A percentile compares a stretch with the other conserved stretches of the same genome.
Conservation (phyloP, 2,797 vertebrate genomes). For the Enteromius fasciolatus region DNA sequence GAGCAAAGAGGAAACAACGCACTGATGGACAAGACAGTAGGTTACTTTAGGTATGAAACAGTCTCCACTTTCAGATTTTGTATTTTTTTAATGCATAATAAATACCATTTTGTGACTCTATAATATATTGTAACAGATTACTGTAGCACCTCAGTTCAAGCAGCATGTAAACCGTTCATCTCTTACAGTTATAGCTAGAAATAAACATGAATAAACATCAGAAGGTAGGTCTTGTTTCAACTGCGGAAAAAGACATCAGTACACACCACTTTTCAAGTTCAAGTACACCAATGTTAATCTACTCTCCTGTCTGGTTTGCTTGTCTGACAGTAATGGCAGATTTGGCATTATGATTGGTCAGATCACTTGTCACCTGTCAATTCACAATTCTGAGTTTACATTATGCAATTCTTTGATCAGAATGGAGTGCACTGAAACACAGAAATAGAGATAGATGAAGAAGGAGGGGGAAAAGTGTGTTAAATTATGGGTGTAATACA, state of each 20-base stretch:
- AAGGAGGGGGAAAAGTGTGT: constrained; percentile 9
- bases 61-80: background rate
- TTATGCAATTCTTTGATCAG: background rate
- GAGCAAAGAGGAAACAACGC: background rate
- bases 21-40: background rate
- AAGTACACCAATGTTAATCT: background rate
- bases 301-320: background rate
- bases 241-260: too few species aligned
- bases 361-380: background rate
- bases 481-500: constrained; percentile 31
- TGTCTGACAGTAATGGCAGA: background rate
- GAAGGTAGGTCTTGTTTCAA: background rate
- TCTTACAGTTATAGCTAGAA: background rate
- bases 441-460: constrained; percentile 15
- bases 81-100: background rate
- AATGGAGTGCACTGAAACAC: background rate
- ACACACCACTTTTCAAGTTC: background rate
- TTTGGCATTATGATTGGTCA: background rate
- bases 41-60: background rate
- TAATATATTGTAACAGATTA: background rate
- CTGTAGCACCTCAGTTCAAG: background rate
- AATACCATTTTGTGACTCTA: background rate
- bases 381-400: background rate
- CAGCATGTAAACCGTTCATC: background rate
- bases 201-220: background rate